Evolutionary conservation across 2,888 invertebrate genomes (phyloP), one percentile per base, ranked within the genome.

Genomic region (Ennomos quercinarius): DNA sequence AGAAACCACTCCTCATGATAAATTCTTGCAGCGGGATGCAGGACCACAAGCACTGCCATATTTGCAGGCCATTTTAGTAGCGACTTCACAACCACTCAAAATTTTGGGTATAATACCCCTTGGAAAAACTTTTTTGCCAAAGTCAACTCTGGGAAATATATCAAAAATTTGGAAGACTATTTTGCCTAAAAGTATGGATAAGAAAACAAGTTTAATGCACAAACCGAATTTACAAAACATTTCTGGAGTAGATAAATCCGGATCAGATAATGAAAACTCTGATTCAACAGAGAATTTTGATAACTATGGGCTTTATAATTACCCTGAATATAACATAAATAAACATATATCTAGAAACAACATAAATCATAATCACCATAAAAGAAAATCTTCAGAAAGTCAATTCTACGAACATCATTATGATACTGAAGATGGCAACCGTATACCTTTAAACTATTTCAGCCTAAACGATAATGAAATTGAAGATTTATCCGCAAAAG

Each of bases 31-130:
- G 36, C 10, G 35, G 10, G 34, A 34, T 8, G 13, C 43, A 17
- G 40, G 45, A 54, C 27, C 40, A 10, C 53, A 63, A 47, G n/a
- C 40, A 10, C 39, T 71, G 9, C 75, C 78, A 0, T 83, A 78
- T 55, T 63, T 84, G 35, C 76, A 86, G 72, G 80, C 78, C 8
- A 58, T 87, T 57, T 67, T 87, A 2, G 64, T 88, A 1, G 76
- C 79, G 8, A 61, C 77, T 10, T 57, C 67, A 2, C 46, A 77
- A 43, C 86, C 88, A 5, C 73, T 77, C 9, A 81, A 71, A 56
- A 67, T 86, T 54, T 66, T 89, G 42, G 87, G 83, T 0, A 71
- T 87, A 10, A 77, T 88, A 61, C 85, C 86, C 0, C 54, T 87
- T 13, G 78, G 77, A 5, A 78, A 77, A 43, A 72, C 73, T 10